A percentile compares a stretch with the other conserved stretches of the same genome.
Evolutionary conservation across 2,113 vertebrate species (phyloP).

Genomic region (Speoplatyrhinus poulsoni): DNA sequence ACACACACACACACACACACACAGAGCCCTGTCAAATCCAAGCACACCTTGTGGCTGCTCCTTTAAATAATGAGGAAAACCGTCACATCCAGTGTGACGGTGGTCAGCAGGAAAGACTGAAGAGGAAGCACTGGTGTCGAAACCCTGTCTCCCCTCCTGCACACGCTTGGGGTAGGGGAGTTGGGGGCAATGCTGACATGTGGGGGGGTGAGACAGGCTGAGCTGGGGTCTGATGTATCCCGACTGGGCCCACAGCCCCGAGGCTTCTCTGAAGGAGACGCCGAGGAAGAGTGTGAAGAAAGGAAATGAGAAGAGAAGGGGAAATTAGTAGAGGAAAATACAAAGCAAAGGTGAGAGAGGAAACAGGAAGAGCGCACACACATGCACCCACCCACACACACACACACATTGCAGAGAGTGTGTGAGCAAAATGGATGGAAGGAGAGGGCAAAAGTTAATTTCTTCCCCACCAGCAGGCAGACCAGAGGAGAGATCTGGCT

Average conservation of each 20-base stretch:
- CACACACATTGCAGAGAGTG: slow-evolving; percentile 3
- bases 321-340: background rate
- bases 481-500: slow-evolving; percentile 42
- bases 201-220: background rate
- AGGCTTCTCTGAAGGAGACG: background rate
- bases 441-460: slow-evolving; percentile 55
- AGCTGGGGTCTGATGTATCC: background rate
- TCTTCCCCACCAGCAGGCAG: slow-evolving; percentile 50
- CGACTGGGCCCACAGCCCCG: no score
- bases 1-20: slow-evolving; percentile 19
- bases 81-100: slow-evolving; percentile 67
- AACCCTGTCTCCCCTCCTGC: slow-evolving; percentile 41
- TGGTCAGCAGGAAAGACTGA: slow-evolving; percentile 65
- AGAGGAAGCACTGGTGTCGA: slow-evolving; percentile 46
- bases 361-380: background rate
- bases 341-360: background rate
- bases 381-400: background rate
- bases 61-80: slow-evolving; percentile 75
- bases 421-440: slow-evolving; percentile 21
- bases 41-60: slow-evolving; percentile 43
- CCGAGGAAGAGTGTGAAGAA: background rate
- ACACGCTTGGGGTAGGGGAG: slow-evolving; percentile 16
- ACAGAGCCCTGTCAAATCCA: background rate
- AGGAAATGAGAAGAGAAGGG: background rate
- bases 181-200: background rate